Base-by-base conservation (phyloP, 2,797 vertebrate species). In the Semaprochilodus insignis region DNA sequence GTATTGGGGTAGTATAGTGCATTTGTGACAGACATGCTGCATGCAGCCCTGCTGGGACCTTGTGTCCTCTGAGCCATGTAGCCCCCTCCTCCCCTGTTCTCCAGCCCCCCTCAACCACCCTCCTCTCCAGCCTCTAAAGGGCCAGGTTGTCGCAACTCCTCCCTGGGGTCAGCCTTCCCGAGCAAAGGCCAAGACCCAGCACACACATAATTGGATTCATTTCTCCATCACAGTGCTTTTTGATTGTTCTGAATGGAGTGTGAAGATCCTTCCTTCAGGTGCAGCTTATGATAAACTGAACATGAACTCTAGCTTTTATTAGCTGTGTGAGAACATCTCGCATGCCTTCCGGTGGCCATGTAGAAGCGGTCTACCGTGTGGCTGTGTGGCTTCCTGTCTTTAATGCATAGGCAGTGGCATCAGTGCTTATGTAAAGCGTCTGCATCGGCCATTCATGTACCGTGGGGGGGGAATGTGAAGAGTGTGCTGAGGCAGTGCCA, bases 151-250 rank as follows among this genome's bases (percentile, higher is more conserved):
- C 84, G 79, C 81, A 77, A 86, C 77, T 83, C 75, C 59, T 84
- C 85, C 86, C 83, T 75, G 78, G 85, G 73, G 85, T 80, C 78
- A 27, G 48, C 55, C 80, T 67, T 48, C 48, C 62, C 25, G 40
- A 86, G 83, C 84, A 87, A 81, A 87, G 87, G 83, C 71, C 78
- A 74, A 78, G 83, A 81, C 85, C 82, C 74, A 51, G 57, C 71
- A 72, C 80, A 11, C 65, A 75, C 81, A 75, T 88, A 82, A 87
- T 85, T 85, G 67, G 66, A 85, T 78, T 82, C 78, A 82, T 86
- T 83, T 83, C 82, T 84, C 80, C 80, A 85, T 84, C 82, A 82
- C 69, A 52, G 57, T 23, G 71, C 10, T n/a, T 40, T 72, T 86
- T 80, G 76, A 82, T 84, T 74, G 60, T 76, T 71, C 44, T 8